These are phyloP conservation scores for Latheticus oryzae DNA, from an alignment of 2,888 invertebrate genomes.

Conservation along the genomic window DNA sequence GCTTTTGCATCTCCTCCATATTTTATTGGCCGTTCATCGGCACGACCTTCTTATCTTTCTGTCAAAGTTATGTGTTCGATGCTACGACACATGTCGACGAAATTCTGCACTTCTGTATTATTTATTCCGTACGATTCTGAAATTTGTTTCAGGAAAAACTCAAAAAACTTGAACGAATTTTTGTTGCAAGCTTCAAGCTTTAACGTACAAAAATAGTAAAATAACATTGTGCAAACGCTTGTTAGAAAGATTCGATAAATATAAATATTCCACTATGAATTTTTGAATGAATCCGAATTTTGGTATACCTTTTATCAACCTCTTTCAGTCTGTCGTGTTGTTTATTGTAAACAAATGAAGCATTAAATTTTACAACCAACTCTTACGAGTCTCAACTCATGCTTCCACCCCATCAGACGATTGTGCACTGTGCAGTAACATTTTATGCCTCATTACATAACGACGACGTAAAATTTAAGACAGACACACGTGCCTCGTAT, in stretches of 20 bases:
- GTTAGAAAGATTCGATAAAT: too few species aligned
- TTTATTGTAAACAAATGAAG: slow-evolving; percentile 43
- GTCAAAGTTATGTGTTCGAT: slow-evolving; percentile 22
- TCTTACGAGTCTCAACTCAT: slow-evolving; percentile 38
- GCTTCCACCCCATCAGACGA: slow-evolving; percentile 22
- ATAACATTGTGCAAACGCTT: too few species aligned
- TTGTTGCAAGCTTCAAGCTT: too few species aligned
- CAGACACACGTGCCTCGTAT: slow-evolving; percentile 35
- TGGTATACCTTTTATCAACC: too few species aligned
- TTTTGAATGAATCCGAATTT: too few species aligned
- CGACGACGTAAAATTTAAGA: slow-evolving; percentile 24
- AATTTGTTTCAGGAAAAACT: background rate
- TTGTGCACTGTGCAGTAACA: slow-evolving; percentile 34
- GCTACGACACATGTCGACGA: slow-evolving; percentile 19
- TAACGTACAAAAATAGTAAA: too few species aligned
- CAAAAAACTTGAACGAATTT: too few species aligned
- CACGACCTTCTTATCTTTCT: slow-evolving; percentile 34
- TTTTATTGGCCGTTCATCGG: slow-evolving; percentile 38
- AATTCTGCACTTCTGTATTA: slow-evolving; percentile 14
- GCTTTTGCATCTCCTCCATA: slow-evolving; percentile 42
- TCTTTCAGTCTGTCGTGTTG: too few species aligned
- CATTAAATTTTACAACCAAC: slow-evolving; percentile 40
- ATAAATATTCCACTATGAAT: too few species aligned
- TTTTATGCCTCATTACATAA: slow-evolving; percentile 41
- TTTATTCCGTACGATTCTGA: slow-evolving; percentile 15